Percentiles rank a stretch among this genome's conserved stretches.
Evolutionary conservation across 2,797 vertebrate genomes (phyloP).

Genomic region (Sciurus vulgaris): DNA sequence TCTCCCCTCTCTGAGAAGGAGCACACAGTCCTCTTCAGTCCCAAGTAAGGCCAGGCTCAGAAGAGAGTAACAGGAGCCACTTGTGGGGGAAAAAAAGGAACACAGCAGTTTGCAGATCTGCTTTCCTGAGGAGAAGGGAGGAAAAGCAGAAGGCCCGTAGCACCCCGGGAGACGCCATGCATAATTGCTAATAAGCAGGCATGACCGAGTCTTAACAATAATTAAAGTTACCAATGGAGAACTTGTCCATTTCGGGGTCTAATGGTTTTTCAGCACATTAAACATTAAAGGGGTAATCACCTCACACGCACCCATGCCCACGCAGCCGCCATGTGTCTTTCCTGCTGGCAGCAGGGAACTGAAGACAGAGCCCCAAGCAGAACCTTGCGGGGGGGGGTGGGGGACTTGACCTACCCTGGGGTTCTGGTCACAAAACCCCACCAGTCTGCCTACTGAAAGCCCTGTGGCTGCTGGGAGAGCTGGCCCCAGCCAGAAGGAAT

Average conservation of each 20-base stretch:
- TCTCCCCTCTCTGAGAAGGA: background rate
- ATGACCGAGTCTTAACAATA: slow-evolving; percentile 78
- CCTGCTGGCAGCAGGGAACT: background rate
- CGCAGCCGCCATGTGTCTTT: background rate
- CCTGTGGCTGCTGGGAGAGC: background rate
- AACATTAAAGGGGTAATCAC: slow-evolving; percentile 74
- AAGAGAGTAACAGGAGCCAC: background rate
- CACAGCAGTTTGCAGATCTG: slow-evolving; percentile 64
- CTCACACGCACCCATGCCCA: background rate
- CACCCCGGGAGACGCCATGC: slow-evolving; percentile 45
- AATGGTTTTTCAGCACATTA: slow-evolving; percentile 72
- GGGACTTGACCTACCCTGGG: background rate
- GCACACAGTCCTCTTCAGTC: background rate
- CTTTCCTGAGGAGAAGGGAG: slow-evolving; percentile 55
- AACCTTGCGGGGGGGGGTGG: background rate
- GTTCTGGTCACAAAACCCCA: background rate
- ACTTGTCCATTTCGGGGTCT: slow-evolving; percentile 68
- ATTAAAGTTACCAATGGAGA: slow-evolving; percentile 83
- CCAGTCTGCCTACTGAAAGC: too few species aligned
- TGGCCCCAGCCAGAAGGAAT: background rate
- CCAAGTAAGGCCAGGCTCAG: background rate
- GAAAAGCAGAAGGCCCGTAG: background rate
- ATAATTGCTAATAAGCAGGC: slow-evolving; percentile 84
- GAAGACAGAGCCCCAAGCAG: slow-evolving; percentile 19
- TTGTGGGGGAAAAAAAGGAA: background rate